Evolutionary conservation across 2,797 vertebrate genomes (phyloP).

Genomic region (Champsocephalus gunnari): DNA sequence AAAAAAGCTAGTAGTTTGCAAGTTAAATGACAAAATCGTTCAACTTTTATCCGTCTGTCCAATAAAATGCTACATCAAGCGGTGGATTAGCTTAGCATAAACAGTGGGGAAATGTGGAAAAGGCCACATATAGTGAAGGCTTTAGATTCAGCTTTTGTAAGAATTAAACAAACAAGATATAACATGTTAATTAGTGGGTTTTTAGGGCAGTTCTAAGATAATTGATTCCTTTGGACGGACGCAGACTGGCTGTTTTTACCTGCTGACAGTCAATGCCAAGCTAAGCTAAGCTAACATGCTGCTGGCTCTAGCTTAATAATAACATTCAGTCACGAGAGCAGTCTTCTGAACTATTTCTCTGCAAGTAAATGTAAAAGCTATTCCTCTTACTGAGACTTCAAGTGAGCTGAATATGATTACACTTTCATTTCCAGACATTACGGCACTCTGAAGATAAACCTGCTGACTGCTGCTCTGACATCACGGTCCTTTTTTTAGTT

Average conservation of each 20-base stretch:
- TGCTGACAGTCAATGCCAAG: neutral
- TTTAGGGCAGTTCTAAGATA: neutral
- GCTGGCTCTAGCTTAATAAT: neutral
- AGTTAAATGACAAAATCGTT: neutral
- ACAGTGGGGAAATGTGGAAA: neutral
- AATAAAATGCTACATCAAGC: neutral
- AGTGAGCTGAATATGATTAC: neutral
- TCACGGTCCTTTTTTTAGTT: neutral
- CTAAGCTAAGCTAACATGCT: neutral
- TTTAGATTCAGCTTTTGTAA: neutral
- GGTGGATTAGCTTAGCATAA: neutral
- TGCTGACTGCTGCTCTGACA: constrained; percentile 4
- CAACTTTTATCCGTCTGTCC: neutral
- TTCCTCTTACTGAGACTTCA: constrained; percentile 1
- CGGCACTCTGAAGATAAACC: neutral
- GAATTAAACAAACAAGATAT: neutral
- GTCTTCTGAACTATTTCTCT: neutral
- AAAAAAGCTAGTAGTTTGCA: neutral
- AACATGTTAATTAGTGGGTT: neutral
- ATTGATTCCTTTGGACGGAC: neutral
- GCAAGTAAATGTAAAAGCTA: neutral
- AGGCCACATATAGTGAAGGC: neutral
- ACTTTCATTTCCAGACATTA: neutral
- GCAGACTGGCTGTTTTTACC: neutral
- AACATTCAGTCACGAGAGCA: neutral